phyloP scores from a whole-genome alignment of 2,888 invertebrate species.

The Agapetus fuscipes region DNA sequence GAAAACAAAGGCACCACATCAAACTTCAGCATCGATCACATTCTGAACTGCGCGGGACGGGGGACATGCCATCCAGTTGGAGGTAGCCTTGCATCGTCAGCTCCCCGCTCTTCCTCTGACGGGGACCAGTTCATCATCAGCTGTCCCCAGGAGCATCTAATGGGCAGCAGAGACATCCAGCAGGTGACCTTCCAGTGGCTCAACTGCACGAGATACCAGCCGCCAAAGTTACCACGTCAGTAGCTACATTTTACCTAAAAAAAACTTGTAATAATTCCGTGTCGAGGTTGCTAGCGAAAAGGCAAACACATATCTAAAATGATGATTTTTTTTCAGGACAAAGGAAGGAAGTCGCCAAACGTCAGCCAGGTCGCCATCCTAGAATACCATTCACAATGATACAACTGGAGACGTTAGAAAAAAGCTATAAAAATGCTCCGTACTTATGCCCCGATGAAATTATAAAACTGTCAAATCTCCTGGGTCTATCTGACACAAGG shows the following conservation, averaged over 20 bases:
- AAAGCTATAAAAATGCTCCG: conserved; percentile 51
- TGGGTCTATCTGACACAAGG: conserved; percentile 56
- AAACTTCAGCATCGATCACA: conserved; percentile 52
- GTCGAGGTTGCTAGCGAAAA: too few species aligned
- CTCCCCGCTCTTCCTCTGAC: background rate
- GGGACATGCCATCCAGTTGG: conserved; percentile 17
- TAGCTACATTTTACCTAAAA: background rate
- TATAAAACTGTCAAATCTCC: conserved; percentile 43
- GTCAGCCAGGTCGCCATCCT: conserved; percentile 51
- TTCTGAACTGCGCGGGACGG: conserved; percentile 45
- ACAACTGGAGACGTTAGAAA: conserved; percentile 54
- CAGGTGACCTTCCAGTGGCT: conserved; percentile 46
- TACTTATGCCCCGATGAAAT: conserved; percentile 61
- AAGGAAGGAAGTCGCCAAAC: conserved; percentile 34
- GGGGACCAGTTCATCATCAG: background rate
- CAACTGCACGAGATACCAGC: conserved; percentile 59
- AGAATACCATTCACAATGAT: conserved; percentile 60
- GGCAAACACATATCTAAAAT: too few species aligned
- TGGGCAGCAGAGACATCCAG: conserved; percentile 1
- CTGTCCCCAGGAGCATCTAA: background rate
- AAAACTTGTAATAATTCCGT: too few species aligned
- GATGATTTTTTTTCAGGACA: conserved; percentile 24
- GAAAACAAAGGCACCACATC: conserved; percentile 3
- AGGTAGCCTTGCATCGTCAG: background rate
- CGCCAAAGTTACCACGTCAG: conserved; percentile 55